Evolutionary conservation across 2,888 invertebrate genomes (phyloP).

Genomic region (Diloba caeruleocephala): DNA sequence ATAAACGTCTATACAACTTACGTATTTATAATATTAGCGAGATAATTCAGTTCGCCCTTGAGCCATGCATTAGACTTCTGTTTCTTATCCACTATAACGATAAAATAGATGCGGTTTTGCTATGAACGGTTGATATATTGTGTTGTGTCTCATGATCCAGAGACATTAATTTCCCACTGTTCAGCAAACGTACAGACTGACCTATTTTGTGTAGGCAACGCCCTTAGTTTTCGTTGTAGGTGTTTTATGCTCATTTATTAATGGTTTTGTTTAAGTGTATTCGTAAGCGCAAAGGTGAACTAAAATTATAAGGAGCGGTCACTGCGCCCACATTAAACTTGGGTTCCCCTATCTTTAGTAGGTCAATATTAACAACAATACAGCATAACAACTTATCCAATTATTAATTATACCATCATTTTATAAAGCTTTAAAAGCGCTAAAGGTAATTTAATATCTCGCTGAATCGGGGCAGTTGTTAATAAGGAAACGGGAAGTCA

Average conservation of each 20-base stretch:
- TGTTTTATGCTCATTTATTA: slow-evolving; percentile 16
- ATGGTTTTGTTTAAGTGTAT: slow-evolving; percentile 2
- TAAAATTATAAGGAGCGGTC: no score
- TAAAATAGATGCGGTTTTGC: slow-evolving; percentile 24
- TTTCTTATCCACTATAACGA: slow-evolving; percentile 45
- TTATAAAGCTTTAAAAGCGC: no score
- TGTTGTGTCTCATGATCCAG: slow-evolving; percentile 48
- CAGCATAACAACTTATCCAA: no score
- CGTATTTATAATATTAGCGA: slow-evolving; percentile 9
- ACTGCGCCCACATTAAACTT: no score
- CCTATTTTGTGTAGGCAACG: slow-evolving; percentile 57
- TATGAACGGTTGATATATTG: slow-evolving; percentile 16
- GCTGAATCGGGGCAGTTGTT: slow-evolving; percentile 45
- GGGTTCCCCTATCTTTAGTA: no score
- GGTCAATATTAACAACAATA: no score
- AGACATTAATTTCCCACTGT: slow-evolving; percentile 50
- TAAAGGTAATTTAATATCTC: slow-evolving; percentile 48
- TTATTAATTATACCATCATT: no score
- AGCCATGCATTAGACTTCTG: slow-evolving; percentile 56
- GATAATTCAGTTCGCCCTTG: slow-evolving; percentile 62
- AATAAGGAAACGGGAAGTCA: slow-evolving; percentile 50
- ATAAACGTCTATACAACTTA: slow-evolving; percentile 7
- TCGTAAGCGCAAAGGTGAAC: neutral
- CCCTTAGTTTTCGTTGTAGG: slow-evolving; percentile 42
- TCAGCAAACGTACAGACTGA: slow-evolving; percentile 43